Conservation (phyloP, 2,797 vertebrate genomes). For the Erpetoichthys calabaricus region DNA sequence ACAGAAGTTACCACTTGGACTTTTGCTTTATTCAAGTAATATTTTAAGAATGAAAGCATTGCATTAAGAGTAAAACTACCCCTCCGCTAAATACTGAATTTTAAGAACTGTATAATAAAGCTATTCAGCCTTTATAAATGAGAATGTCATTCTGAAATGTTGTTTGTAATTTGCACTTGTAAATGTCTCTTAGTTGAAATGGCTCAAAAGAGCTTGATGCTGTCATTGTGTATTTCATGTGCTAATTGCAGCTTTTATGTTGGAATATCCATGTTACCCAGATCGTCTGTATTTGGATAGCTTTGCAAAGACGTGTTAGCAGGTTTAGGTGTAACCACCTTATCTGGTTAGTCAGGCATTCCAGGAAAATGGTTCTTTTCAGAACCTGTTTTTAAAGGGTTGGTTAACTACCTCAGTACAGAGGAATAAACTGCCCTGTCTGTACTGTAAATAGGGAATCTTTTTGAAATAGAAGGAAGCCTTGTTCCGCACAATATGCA, state of each 20-base stretch:
- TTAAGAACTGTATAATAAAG: conserved; percentile 12
- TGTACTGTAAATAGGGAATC: conserved; percentile 99
- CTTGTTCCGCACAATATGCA: conserved; percentile 95
- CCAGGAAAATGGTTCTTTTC: conserved; percentile 99
- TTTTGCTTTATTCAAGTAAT: conserved; percentile 9
- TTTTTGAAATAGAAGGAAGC: conserved; percentile 99
- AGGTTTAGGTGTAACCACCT: conserved; percentile 99
- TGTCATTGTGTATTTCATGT: conserved; percentile 53
- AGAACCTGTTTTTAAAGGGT: conserved; percentile 98
- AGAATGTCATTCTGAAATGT: conserved; percentile 25
- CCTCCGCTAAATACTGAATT: conserved; percentile 1
- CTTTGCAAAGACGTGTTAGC: conserved; percentile 65
- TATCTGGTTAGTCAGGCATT: conserved; percentile 99
- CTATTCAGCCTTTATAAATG: conserved; percentile 22
- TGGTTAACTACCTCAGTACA: conserved; percentile 99
- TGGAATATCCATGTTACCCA: conserved; percentile 63
- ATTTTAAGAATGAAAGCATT: conserved; percentile 10
- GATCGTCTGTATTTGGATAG: conserved; percentile 55
- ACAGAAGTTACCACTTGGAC: conserved; percentile 19
- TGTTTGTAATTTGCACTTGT: conserved; percentile 41
- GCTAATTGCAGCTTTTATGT: conserved; percentile 63
- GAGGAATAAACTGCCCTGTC: conserved; percentile 99
- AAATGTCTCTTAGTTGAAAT: conserved; percentile 62
- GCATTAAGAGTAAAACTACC: conserved; percentile 17
- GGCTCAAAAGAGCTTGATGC: conserved; percentile 70